A percentile compares a stretch with the other conserved stretches of the same genome.
Conservation (phyloP, 1,140 invertebrate species). For the Liolophura sinensis region DNA sequence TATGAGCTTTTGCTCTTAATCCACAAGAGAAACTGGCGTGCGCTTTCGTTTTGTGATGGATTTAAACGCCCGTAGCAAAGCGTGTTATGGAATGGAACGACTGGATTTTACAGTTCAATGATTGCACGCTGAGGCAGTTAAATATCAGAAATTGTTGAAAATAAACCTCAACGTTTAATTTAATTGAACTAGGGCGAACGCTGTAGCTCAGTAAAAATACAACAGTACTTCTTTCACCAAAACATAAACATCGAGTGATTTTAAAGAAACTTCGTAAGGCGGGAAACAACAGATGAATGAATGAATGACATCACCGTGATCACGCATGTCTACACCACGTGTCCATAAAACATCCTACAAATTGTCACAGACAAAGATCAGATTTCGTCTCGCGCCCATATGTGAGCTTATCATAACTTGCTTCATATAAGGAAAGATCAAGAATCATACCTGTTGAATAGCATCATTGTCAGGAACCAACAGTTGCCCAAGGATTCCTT, state of each 20-base stretch:
- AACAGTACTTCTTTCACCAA: too few relatives aligned
- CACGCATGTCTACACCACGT: background rate
- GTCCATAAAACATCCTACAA: background rate
- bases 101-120: too few relatives aligned
- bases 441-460: slow-evolving; percentile 36
- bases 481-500: slow-evolving; percentile 33
- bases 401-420: background rate
- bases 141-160: too few relatives aligned
- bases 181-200: too few relatives aligned
- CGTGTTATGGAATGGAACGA: too few relatives aligned
- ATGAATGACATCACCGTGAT: slow-evolving; percentile 4
- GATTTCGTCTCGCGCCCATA: background rate
- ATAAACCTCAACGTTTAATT: too few relatives aligned
- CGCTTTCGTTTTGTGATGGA: too few relatives aligned
- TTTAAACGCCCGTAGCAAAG: too few relatives aligned
- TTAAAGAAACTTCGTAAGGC: slow-evolving; percentile 1
- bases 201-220: too few relatives aligned
- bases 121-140: background rate
- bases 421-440: slow-evolving; percentile 3
- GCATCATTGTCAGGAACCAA: slow-evolving; percentile 36
- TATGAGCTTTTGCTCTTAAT: too few relatives aligned
- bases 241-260: too few relatives aligned
- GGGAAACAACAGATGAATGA: background rate
- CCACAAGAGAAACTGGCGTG: too few relatives aligned
- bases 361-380: background rate